Percentiles rank a stretch among this genome's conserved stretches.
Conservation (phyloP, 1,140 invertebrate species). For the Halictus rubicundus region DNA sequence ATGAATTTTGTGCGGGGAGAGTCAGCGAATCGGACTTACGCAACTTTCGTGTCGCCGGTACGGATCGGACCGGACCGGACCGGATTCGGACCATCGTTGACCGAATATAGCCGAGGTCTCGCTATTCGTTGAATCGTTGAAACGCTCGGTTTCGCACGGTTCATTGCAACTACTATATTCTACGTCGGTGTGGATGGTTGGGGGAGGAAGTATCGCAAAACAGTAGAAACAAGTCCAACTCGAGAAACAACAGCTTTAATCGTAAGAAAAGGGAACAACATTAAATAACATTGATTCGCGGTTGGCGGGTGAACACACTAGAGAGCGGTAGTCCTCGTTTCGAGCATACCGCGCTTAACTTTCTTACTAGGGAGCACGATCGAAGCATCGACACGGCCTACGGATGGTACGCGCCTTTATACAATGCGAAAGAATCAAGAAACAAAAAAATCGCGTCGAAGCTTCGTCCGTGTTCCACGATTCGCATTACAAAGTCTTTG, state of each 20-base stretch:
- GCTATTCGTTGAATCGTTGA: no score
- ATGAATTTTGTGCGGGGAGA: no score
- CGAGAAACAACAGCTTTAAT: conserved; percentile 46
- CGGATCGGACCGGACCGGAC: no score
- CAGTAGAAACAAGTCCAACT: no score
- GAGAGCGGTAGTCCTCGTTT: conserved; percentile 37
- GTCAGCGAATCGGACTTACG: no score
- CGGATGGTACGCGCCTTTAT: background rate
- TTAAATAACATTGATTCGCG: conserved; percentile 66
- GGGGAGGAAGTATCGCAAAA: background rate
- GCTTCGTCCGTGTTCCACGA: conserved; percentile 34
- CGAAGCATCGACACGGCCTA: background rate
- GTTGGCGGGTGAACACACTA: conserved; percentile 73
- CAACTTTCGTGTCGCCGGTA: no score
- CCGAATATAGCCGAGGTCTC: no score
- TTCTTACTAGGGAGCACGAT: background rate
- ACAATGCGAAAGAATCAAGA: background rate
- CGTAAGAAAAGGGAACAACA: conserved; percentile 47
- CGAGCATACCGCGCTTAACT: conserved; percentile 29
- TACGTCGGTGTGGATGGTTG: background rate
- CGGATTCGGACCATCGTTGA: no score
- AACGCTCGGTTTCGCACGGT: background rate
- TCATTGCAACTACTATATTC: no score
- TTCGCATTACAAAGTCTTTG: conserved; percentile 53
- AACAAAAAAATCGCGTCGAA: background rate